Percentiles rank a stretch among this genome's conserved stretches.
Conservation (phyloP, 2,888 invertebrate genomes). For the Eristalinus sepulchralis region DNA sequence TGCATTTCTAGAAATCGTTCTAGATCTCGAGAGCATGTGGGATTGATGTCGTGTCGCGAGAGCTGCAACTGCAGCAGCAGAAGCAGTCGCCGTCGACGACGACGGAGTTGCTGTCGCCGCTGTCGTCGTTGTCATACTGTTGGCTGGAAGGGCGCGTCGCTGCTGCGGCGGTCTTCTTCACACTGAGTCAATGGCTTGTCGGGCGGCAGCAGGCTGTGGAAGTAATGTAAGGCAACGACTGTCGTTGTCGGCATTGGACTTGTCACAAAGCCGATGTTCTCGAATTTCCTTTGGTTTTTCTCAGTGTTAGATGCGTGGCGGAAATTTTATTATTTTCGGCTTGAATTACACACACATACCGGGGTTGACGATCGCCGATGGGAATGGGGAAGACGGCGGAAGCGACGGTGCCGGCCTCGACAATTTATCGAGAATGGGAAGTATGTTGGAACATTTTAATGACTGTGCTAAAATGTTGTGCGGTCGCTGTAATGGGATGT, state of each 20-base stretch:
- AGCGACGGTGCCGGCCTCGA: constrained; percentile 16
- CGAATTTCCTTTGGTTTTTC: constrained; percentile 60
- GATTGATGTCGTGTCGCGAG: constrained; percentile 68
- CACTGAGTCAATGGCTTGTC: constrained; percentile 29
- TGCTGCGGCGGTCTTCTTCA: constrained; percentile 42
- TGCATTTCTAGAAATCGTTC: constrained; percentile 71
- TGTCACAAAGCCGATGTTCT: constrained; percentile 69
- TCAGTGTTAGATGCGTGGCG: constrained; percentile 63
- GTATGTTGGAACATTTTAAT: constrained; percentile 63
- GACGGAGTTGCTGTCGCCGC: constrained; percentile 29
- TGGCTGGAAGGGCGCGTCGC: background rate
- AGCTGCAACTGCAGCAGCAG: constrained; percentile 11
- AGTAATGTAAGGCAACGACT: background rate
- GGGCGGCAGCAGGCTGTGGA: background rate
- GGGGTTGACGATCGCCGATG: constrained; percentile 48
- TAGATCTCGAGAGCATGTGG: constrained; percentile 67
- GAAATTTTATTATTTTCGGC: constrained; percentile 67
- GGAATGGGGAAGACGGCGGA: background rate
- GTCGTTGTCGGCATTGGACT: constrained; percentile 55
- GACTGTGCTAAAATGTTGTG: constrained; percentile 62
- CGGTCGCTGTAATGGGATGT: constrained; percentile 55
- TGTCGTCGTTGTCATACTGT: constrained; percentile 31
- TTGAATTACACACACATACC: constrained; percentile 58
- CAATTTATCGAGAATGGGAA: constrained; percentile 66
- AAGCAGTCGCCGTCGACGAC: background rate